Base-by-base conservation (phyloP, 2,797 vertebrate species). In the Coregonus sp. region DNA sequence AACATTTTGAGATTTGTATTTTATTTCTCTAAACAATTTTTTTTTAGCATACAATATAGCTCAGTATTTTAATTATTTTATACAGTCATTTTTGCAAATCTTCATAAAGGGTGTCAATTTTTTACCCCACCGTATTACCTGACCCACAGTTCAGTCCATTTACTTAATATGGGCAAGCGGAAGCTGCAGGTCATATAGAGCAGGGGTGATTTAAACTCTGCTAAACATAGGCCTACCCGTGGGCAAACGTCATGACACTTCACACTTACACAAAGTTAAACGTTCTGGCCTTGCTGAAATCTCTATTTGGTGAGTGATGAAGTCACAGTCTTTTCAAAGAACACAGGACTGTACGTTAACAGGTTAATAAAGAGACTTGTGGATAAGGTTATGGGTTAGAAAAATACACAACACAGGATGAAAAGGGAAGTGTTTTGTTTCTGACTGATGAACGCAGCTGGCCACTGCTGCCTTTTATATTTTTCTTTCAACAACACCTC, bases 161-260 rank as follows among this genome's bases (percentile, higher is more conserved):
- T 93, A 93, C 91, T 90, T 93, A 91, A 91, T 88, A 88, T 82
- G 80, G 81, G 86, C 87, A 52, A 29, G 14, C 25, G 12, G 70
- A 1, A n/a, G 18, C 20, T 52, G 12, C 20, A 52, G 40, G 14
- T 16, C 1, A 18, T 18, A 16, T 54, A 14, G 5, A 4, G 15
- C 54, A 56, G 59, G 59, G 20, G 59, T 11, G 20, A 20, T 7
- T 63, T 25, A 20, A 6, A n/a, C 54, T 56, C 52, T 18, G 56
- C 56, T 59, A 59, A 20, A 2, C 2, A n/a, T 20, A 47, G 40
- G 9, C 9, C 40, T 47, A 5, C 56, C 59, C 11, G 9, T 63
- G n/a, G n/a, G 59, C 20, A 63, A 59, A n/a, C 16, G 6, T 59
- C 16, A 25, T 20, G 9, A n/a, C 59, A 20, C 1, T 54, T 54